Conservation (phyloP, 1,140 invertebrate genomes). For the Drosophila teissieri region DNA sequence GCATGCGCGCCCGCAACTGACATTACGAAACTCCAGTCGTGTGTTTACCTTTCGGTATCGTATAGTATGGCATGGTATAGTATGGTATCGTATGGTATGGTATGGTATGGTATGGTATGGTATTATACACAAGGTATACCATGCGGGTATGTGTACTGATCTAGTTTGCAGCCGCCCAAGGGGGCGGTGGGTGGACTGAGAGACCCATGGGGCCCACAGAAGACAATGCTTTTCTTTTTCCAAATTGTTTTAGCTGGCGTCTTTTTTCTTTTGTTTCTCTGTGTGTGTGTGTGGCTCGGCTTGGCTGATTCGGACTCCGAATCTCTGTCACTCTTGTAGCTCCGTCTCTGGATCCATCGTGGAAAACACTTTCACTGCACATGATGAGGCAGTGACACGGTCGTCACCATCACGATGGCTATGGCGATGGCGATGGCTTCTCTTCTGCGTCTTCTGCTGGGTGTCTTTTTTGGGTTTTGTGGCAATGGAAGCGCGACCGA, state of each 20-base stretch:
- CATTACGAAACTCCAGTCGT: slow-evolving; percentile 64
- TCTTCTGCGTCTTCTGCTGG: slow-evolving; percentile 45
- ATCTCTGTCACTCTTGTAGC: slow-evolving; percentile 13
- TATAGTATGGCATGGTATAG: slow-evolving; percentile 2
- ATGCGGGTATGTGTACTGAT: slow-evolving; percentile 50
- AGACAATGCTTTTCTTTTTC: slow-evolving; percentile 76
- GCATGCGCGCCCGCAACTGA: slow-evolving; percentile 60
- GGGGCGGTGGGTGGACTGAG: neutral
- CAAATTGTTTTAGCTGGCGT: slow-evolving; percentile 31
- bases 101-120: neutral
- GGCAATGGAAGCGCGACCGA: slow-evolving; percentile 74
- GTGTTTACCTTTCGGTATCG: slow-evolving; percentile 54
- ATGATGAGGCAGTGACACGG: slow-evolving; percentile 79
- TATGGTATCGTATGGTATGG: neutral
- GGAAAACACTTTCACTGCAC: slow-evolving; percentile 81
- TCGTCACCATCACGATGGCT: slow-evolving; percentile 39
- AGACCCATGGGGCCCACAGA: slow-evolving; percentile 28
- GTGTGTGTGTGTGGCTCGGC: slow-evolving; percentile 42
- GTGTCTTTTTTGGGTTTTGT: slow-evolving; percentile 26
- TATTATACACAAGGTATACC: neutral
- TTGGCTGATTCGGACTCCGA: slow-evolving; percentile 31
- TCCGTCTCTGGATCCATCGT: slow-evolving; percentile 34
- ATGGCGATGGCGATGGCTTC: neutral
- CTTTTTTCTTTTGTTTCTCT: slow-evolving; percentile 32
- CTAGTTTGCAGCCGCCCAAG: slow-evolving; percentile 58